Evolutionary conservation across 2,113 vertebrate species (phyloP).

Genomic region (Anarrhichthys ocellatus): DNA sequence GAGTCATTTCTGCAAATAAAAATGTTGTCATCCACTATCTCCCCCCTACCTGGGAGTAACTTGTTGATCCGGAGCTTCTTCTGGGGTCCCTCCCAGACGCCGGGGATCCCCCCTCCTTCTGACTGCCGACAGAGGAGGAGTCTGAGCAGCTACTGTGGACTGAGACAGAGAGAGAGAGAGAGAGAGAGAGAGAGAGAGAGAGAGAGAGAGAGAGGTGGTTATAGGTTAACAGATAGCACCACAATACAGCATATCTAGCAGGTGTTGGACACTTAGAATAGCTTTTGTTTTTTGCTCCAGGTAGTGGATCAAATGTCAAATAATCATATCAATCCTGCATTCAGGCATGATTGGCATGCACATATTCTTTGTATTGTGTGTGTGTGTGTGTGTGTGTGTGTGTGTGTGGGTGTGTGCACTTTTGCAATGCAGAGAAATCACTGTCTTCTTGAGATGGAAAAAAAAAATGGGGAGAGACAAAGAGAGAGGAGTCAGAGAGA

Average conservation of each 20-base stretch:
- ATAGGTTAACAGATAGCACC: neutral
- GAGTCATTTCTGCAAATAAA: neutral
- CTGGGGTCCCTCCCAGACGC: conserved; percentile 75
- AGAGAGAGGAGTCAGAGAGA: conserved; percentile 26
- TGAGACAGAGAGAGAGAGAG: conserved; percentile 21
- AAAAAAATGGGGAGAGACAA: neutral
- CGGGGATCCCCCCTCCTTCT: conserved; percentile 80
- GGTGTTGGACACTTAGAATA: neutral
- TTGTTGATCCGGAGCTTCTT: conserved; percentile 73
- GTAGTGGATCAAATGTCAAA: neutral
- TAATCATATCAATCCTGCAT: neutral
- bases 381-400: neutral
- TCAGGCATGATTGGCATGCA: neutral
- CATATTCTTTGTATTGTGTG: neutral
- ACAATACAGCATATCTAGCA: neutral
- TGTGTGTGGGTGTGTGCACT: neutral
- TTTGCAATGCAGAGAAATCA: neutral
- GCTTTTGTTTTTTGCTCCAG: neutral
- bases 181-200: conserved; percentile 9
- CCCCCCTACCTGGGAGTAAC: conserved; percentile 71
- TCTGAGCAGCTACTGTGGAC: conserved; percentile 82
- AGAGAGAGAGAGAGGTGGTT: conserved; percentile 9
- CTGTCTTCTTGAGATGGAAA: conserved; percentile 7
- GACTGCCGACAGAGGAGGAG: conserved; percentile 79
- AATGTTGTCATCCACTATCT: neutral